Evolutionary conservation across 2,888 invertebrate genomes (phyloP), one percentile per base, ranked within the genome.

Genomic region (Patella caerulea): DNA sequence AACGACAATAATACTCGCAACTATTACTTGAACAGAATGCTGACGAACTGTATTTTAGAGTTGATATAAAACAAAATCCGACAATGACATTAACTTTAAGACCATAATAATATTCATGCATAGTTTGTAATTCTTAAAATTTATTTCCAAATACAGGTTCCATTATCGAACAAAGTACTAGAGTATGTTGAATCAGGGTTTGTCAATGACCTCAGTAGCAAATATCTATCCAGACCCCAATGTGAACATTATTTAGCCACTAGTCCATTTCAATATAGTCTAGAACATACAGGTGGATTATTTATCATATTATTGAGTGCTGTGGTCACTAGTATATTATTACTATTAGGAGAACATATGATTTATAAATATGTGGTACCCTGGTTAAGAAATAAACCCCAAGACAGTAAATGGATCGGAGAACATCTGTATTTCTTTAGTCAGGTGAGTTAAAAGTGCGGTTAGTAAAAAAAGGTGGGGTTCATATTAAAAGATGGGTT

Each of bases 341-440:
- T 97, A 88, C 93, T 97, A 85, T 93, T 96, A 78, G 93, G 96
- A 76, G 97, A 97, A 90, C 96, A 97, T 91, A 93, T 96, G 85
- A 96, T 97, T 92, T 98, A 97, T 93, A 95, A 74, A 53, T 78
- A 69, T 71, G 29, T 96, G n/a, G 92, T 98, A 81, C 97, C 97
- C 0, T 94, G 95, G 78, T 92, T 97, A 80, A 93, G 97, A 71
- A 95, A 95, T 85, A 95, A 96, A 87, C 96, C 97, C 0, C 95
- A 95, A 89, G 95, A 95, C 79, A 96, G 96, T 52, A 94, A 96
- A 87, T 97, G 97, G 97, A 94, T 96, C 81, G 96, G 96, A 86
- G 94, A 96, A 72, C 96, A 97, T 89, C 95, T 97, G 80, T 97
- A 97, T 96, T 97, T 97, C 92, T 96, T 97, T 92, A 97, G 97